Base-by-base conservation (phyloP, 2,797 vertebrate species). In the Dallia pectoralis region DNA sequence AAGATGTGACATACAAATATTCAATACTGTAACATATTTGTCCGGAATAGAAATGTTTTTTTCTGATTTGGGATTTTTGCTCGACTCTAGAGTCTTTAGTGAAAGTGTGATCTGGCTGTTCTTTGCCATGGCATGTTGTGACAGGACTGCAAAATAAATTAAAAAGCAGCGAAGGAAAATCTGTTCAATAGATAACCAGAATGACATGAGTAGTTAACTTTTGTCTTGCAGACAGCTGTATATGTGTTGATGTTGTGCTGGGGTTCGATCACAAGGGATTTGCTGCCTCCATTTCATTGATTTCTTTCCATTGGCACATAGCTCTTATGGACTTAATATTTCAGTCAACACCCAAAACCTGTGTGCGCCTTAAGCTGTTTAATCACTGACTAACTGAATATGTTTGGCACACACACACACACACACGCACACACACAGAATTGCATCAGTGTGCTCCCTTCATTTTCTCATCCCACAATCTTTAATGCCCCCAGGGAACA, bases 401-500 rank as follows among this genome's bases (percentile, higher is more conserved):
- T 19, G 2, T 2, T 51, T 25, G 29, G 40, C 40, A 36, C 30
- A 73, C 19, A 59, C 7, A n/a, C 36, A 44, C 65, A 67, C 3
- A 51, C 33, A 67, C 12, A 25, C 25, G n/a, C 22, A 48, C 22
- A 48, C 65, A 71, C 22, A n/a, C 62, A 64, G 73, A 70, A 73
- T 75, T 82, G 66, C 66, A 77, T 73, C 65, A 47, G 75, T 72
- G 63, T 69, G 75, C 62, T 40, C 69, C 69, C 70, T 80, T 77
- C 77, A 82, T 81, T 78, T 81, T 85, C 44, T 74, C 75, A 72
- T 81, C 78, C 44, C 72, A 80, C 71, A 70, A 82, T 73, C 73
- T 85, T 77, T 87, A 33, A 85, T 73, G 33, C 64, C 83, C 69
- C 49, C 11, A 2, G 81, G 86, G 79, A 82, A 85, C 76, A 61